Conservation (phyloP, 1,140 invertebrate species). For the Hormaphis cornu region DNA sequence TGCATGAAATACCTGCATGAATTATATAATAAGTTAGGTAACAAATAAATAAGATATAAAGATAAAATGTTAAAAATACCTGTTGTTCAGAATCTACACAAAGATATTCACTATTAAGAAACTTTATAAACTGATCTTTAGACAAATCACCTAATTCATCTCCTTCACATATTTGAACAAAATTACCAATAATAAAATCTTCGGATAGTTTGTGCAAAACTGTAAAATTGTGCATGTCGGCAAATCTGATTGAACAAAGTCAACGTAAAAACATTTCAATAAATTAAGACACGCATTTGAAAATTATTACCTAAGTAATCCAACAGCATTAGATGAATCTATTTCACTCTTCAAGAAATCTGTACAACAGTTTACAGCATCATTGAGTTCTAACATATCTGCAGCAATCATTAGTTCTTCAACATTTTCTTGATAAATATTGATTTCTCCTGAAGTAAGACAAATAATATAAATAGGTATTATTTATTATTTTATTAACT, state of each 20-base stretch:
- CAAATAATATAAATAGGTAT: constrained; percentile 19
- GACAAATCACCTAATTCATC: constrained; percentile 85
- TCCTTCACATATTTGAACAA: constrained; percentile 69
- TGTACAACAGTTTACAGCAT: constrained; percentile 78
- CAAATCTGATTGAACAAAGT: constrained; percentile 57
- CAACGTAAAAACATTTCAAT: not conserved
- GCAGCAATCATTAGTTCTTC: constrained; percentile 82
- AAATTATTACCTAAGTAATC: constrained; percentile 61
- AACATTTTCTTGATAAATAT: constrained; percentile 62
- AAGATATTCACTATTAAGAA: constrained; percentile 78
- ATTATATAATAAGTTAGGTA: not conserved
- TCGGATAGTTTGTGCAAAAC: constrained; percentile 69
- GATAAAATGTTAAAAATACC: constrained; percentile 43
- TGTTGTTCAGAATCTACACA: constrained; percentile 86
- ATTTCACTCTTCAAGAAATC: constrained; percentile 80
- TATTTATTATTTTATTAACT: not conserved
- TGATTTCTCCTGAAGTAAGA: constrained; percentile 44
- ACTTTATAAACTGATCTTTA: constrained; percentile 65
- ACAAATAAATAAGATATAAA: not conserved
- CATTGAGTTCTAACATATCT: constrained; percentile 82
- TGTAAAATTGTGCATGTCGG: constrained; percentile 79
- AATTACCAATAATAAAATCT: constrained; percentile 78
- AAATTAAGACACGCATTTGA: not conserved
- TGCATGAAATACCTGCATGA: constrained; percentile 68
- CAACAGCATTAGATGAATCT: constrained; percentile 80